Base-by-base conservation (phyloP, 2,113 vertebrate species). In the Acrocephalus arundinaceus region DNA sequence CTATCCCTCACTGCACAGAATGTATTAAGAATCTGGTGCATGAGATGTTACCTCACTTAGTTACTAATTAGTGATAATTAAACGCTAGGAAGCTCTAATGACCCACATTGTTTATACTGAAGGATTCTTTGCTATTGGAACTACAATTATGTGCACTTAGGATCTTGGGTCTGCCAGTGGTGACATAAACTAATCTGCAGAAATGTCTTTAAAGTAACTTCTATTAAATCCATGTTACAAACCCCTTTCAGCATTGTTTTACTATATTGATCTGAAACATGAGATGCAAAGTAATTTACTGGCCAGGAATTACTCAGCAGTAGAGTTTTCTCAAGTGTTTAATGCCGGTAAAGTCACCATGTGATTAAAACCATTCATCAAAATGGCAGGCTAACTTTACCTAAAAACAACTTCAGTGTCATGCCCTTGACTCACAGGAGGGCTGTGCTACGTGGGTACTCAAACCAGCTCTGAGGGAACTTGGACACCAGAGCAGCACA, bases 1-100 rank as follows among this genome's bases (percentile, higher is more conserved):
- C 68, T 33, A 37, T 46, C 45, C 31, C 80, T 80, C 90, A 85
- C 30, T 4, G 6, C 70, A 37, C 14, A 4, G 39, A 72, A 68
- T n/a, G 10, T 23, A 87, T 54, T 51, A 77, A 41, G 49, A 63
- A n/a, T 24, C 85, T 43, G 43, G 31, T 71, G 52, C 11, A 1
- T 52, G 80, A 93, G 58, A 90, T 52, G 43, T 75, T 92, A 68
- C 76, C 79, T 95, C 88, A 83, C 59, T 86, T 79, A 90, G 76
- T 62, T 89, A 82, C 77, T 89, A 93, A 96, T 90, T 90, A 72
- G 61, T 65, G 76, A 52, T 43, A 97, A 96, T 95, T 89, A 87
- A 90, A 76, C 5, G 1, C 49, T 63, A 86, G 61, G 86, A 76
- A 70, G n/a, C 52, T 84, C 94, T 96, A 95, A 96, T 78, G 86